Evolutionary conservation across 2,113 vertebrate genomes (phyloP).

Genomic region (Murina feae): DNA sequence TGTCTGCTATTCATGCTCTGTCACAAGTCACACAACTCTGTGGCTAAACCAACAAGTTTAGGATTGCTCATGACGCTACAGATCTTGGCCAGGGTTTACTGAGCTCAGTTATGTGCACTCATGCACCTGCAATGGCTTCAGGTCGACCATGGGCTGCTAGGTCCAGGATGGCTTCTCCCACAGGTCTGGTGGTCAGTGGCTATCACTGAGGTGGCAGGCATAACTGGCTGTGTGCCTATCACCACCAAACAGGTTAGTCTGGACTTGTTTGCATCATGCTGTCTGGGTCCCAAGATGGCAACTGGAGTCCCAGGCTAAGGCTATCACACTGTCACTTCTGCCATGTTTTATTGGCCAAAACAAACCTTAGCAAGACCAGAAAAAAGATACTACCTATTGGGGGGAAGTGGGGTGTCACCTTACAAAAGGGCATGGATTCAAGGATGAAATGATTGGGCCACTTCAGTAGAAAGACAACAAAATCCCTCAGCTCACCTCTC

Average conservation of each 20-base stretch:
- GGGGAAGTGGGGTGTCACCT: not conserved
- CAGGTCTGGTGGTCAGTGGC: not conserved
- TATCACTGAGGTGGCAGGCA: not conserved
- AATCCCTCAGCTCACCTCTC: not conserved
- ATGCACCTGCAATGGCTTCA: not conserved
- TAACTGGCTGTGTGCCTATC: not conserved
- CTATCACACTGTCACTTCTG: not conserved
- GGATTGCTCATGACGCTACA: not conserved
- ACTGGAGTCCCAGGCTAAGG: not conserved
- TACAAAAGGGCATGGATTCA: not conserved
- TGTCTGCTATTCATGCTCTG: not conserved
- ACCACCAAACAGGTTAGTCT: not conserved
- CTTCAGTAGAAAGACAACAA: too few species aligned
- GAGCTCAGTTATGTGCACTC: too few species aligned
- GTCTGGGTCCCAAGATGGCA: not conserved
- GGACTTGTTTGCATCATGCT: not conserved
- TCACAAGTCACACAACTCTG: not conserved
- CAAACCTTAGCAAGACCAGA: too few species aligned
- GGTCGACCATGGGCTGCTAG: too few species aligned
- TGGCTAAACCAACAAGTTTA: not conserved
- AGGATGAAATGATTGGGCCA: too few species aligned
- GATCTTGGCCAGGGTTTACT: not conserved
- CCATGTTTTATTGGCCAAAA: not conserved
- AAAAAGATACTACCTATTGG: not conserved
- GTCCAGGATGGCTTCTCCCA: not conserved